Percentiles rank a stretch among this genome's conserved stretches.
Evolutionary conservation across 2,888 invertebrate species (phyloP).

Genomic region (Cancer borealis): DNA sequence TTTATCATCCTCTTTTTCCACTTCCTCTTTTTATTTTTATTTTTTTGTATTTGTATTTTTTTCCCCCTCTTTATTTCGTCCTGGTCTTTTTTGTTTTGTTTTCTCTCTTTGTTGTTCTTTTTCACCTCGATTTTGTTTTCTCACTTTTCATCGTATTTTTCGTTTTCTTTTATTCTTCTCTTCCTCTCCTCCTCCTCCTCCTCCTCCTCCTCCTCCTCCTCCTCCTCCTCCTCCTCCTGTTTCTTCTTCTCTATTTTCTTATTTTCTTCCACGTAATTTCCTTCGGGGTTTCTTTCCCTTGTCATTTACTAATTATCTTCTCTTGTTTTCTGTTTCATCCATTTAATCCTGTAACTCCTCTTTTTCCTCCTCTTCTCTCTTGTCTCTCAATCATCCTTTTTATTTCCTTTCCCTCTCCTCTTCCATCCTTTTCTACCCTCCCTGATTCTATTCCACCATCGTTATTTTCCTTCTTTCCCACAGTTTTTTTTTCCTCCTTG

Average conservation of each 20-base stretch:
- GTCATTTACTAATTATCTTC: background rate
- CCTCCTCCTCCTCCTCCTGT: background rate
- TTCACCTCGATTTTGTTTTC: too few species aligned
- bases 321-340: constrained; percentile 5
- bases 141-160: too few species aligned
- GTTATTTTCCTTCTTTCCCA: background rate
- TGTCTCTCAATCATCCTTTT: background rate
- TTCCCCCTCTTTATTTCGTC: too few species aligned
- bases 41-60: too few species aligned
- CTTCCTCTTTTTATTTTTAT: too few species aligned
- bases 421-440: background rate
- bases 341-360: background rate
- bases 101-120: too few species aligned
- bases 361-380: background rate
- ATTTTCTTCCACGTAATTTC: background rate
- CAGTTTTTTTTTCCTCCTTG: background rate
- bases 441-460: background rate
- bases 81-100: too few species aligned
- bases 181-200: background rate
- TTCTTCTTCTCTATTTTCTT: background rate
- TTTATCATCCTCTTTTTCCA: too few species aligned
- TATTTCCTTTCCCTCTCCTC: background rate
- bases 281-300: background rate
- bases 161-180: too few species aligned
- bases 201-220: background rate